A percentile compares a stretch with the other conserved stretches of the same genome.
These are phyloP conservation scores for Patella vulgata DNA, from an alignment of 1,140 invertebrate genomes.

Conservation along the genomic window DNA sequence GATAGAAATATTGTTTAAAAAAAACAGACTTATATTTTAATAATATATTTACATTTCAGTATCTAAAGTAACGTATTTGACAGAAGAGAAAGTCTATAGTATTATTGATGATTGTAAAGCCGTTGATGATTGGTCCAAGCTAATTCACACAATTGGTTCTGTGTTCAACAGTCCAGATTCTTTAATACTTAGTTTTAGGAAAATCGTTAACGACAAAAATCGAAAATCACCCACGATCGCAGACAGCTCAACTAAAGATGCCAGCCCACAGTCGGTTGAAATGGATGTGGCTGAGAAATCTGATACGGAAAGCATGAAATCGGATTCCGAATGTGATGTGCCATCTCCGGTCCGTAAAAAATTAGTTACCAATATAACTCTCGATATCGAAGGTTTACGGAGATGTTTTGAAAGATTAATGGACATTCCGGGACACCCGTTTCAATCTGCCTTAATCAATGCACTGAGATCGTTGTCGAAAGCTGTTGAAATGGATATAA, in stretches of 20 bases:
- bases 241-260: conserved; percentile 76
- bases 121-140: conserved; percentile 72
- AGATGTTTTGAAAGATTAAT: conserved; percentile 74
- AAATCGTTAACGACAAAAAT: conserved; percentile 41
- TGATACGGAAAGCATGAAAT: too few species aligned
- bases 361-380: conserved; percentile 20
- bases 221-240: background rate
- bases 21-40: too few species aligned
- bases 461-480: conserved; percentile 80
- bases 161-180: conserved; percentile 79
- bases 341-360: too few species aligned
- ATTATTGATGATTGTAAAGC: conserved; percentile 76
- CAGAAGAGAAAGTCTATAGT: conserved; percentile 74
- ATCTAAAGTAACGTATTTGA: conserved; percentile 65
- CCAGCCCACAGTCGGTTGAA: too few species aligned
- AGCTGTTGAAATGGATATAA: conserved; percentile 79
- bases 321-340: too few species aligned
- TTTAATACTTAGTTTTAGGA: conserved; percentile 76
- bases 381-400: conserved; percentile 71
- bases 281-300: conserved; percentile 70
- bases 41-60: conserved; percentile 36
- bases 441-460: conserved; percentile 81
- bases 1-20: too few species aligned
- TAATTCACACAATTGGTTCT: conserved; percentile 77
- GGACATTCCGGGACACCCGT: conserved; percentile 69